phyloP scores from a whole-genome alignment of 2,888 invertebrate species.

The Sphecodes monilicornis region DNA sequence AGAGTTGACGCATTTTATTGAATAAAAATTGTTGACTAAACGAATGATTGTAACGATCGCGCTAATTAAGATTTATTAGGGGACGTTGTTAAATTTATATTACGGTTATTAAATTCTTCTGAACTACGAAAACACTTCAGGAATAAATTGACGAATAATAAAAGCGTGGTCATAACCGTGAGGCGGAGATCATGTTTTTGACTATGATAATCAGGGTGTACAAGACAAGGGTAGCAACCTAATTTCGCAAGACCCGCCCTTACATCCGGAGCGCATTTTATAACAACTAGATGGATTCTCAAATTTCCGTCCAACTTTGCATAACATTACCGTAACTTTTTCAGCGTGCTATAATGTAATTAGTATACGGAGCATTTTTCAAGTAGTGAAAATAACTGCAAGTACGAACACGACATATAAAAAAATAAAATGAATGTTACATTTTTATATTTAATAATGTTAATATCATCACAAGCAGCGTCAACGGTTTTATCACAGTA shows the following conservation, averaged over 20 bases:
- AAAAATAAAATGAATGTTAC: background rate
- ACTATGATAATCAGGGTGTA: conserved; percentile 55
- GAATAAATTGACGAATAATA: conserved; percentile 39
- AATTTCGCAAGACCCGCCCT: conserved; percentile 61
- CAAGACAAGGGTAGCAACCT: conserved; percentile 62
- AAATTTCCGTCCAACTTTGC: conserved; percentile 77
- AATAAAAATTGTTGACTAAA: background rate
- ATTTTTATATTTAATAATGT: background rate
- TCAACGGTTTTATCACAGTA: background rate
- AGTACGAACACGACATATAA: background rate
- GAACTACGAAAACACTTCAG: conserved; percentile 15
- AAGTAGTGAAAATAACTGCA: background rate
- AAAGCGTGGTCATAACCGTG: conserved; percentile 27
- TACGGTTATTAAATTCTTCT: background rate
- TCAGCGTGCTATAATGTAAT: background rate
- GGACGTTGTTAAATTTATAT: background rate
- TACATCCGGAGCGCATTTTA: conserved; percentile 56
- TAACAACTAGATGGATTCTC: conserved; percentile 74
- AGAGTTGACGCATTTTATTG: background rate
- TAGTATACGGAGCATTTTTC: background rate
- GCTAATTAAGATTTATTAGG: background rate
- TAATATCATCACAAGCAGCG: background rate
- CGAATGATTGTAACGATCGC: background rate
- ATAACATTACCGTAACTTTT: conserved; percentile 56
- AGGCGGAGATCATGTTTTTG: conserved; percentile 49